Base-by-base conservation (phyloP, 2,113 vertebrate genomes). In the Quiscalus mexicanus region DNA sequence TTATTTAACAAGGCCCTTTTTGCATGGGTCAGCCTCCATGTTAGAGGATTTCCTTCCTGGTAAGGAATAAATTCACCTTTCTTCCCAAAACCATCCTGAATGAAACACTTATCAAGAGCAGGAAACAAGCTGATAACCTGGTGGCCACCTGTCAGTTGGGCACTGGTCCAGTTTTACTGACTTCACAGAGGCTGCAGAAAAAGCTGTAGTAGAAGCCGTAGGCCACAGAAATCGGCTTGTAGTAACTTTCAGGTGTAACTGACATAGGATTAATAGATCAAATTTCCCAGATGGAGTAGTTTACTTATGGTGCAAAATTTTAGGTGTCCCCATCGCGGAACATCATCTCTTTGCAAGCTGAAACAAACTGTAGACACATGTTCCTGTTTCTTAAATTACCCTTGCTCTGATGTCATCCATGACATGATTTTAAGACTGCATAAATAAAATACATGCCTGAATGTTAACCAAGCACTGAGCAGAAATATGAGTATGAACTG, bases 91-190 rank as follows among this genome's bases (percentile, higher is more conserved):
- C 35, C 37, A 90, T 35, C 28, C 64, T 85, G 75, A 92, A 95
- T 84, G 68, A 94, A 94, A 94, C 85, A 95, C 93, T 95, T 94
- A 93, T 28, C 90, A 88, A 88, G 79, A 86, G 45, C 27, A 96
- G 52, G 68, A 94, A 96, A 89, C 3, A 17, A 80, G 71, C 59
- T 50, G 68, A 88, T 86, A 88, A 88, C 83, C 75, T 68, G 89
- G 64, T 70, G 74, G 45, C 87, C 81, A 95, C 81, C 89, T 83
- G 87, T 94, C 77, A 60, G 28, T 1, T 91, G 80, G 90, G 87
- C 87, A 86, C 60, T 37, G 37, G 25, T 90, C 90, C 68, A 93
- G 39, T 9, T 11, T 47, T 93, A 56, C 41, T 78, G 64, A 56
- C 56, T 87, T 90, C 92, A 84, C 9, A 71, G 10, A 67, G 31